Evolutionary conservation across 2,888 invertebrate species (phyloP).

Genomic region (Stenotaenia linearis): DNA sequence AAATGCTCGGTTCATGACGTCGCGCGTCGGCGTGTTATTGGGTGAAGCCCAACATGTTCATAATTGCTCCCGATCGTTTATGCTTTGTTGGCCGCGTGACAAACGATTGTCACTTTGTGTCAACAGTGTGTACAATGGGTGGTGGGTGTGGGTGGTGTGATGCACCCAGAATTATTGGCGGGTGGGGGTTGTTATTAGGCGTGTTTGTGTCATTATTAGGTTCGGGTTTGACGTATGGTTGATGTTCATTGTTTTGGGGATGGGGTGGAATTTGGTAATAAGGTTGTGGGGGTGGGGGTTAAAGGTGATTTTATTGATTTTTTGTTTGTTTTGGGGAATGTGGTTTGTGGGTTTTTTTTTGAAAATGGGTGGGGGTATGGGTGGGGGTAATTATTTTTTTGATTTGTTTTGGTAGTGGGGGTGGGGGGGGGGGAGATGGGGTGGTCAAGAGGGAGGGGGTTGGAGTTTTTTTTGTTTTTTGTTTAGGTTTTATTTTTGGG

Average conservation of each 20-base stretch:
- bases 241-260: background rate
- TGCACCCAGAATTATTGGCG: background rate
- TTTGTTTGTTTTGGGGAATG: background rate
- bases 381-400: too few relatives aligned
- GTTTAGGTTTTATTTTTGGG: too few relatives aligned
- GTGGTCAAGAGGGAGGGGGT: too few relatives aligned
- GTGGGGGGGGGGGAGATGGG: too few relatives aligned
- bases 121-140: background rate
- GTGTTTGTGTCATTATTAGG: constrained; percentile 21
- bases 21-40: background rate
- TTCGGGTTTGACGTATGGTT: background rate
- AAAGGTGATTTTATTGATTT: too few relatives aligned
- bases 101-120: constrained; percentile 30
- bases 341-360: too few relatives aligned
- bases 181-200: background rate
- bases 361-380: too few relatives aligned
- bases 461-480: too few relatives aligned
- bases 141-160: background rate
- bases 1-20: constrained; percentile 26
- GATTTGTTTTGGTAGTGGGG: too few relatives aligned
- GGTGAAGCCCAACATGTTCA: constrained; percentile 1
- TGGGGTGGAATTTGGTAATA: too few relatives aligned
- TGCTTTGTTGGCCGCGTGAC: constrained; percentile 12
- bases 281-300: too few relatives aligned
- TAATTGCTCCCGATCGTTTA: constrained; percentile 3